A percentile compares a stretch with the other conserved stretches of the same genome.
phyloP scores from a whole-genome alignment of 2,888 invertebrate species.

The Eupeodes latifasciatus region DNA sequence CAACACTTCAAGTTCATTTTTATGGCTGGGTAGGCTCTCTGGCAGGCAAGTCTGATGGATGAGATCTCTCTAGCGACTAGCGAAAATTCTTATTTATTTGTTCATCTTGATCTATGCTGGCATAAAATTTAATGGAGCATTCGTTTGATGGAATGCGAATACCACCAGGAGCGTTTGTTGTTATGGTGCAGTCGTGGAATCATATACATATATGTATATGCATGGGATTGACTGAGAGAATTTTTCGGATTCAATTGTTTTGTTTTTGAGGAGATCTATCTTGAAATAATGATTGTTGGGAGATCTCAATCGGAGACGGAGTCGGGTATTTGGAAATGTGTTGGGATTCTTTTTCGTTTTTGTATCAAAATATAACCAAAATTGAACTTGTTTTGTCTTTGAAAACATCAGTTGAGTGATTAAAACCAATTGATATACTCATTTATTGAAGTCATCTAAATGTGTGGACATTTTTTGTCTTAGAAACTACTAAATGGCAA shows the following conservation, averaged over 20 bases:
- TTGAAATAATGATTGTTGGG: slow-evolving; percentile 40
- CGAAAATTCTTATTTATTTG: slow-evolving; percentile 80
- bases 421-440: slow-evolving; percentile 19
- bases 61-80: slow-evolving; percentile 40
- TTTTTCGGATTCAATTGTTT: slow-evolving; percentile 60
- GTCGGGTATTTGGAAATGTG: slow-evolving; percentile 63
- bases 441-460: not conserved
- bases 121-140: slow-evolving; percentile 82
- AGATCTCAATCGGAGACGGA: slow-evolving; percentile 54
- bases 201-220: not conserved
- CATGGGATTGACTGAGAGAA: slow-evolving; percentile 46
- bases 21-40: slow-evolving; percentile 79
- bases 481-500: not conserved
- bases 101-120: slow-evolving; percentile 82
- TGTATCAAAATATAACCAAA: not conserved
- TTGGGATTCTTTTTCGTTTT: slow-evolving; percentile 34
- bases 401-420: slow-evolving; percentile 43
- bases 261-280: slow-evolving; percentile 33
- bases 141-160: slow-evolving; percentile 73
- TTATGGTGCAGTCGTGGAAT: slow-evolving; percentile 12
- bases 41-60: slow-evolving; percentile 63
- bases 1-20: slow-evolving; percentile 80
- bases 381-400: slow-evolving; percentile 71
- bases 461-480: slow-evolving; percentile 25
- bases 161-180: slow-evolving; percentile 51